Evolutionary conservation across 1,140 invertebrate species (phyloP).

Genomic region (Lepidurus arcticus): DNA sequence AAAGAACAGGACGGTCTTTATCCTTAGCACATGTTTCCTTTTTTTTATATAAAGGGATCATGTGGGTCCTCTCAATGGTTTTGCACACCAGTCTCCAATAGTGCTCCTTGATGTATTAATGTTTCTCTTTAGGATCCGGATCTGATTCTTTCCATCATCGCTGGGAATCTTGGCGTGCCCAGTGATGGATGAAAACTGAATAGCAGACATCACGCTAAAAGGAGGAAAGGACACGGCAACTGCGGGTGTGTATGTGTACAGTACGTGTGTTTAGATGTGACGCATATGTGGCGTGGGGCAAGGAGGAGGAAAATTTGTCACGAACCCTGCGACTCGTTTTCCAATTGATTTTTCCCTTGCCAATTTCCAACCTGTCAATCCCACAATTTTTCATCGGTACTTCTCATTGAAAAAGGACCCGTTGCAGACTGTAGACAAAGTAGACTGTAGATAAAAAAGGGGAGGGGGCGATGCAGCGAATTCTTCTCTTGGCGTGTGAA

Average conservation of each 20-base stretch:
- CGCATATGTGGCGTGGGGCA: background rate
- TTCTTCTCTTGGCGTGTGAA: background rate
- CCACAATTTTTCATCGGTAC: constrained; percentile 11
- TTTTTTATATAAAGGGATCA: background rate
- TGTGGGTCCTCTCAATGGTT: background rate
- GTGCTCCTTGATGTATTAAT: background rate
- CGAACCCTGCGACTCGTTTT: background rate
- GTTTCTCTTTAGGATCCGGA: background rate
- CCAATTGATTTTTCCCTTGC: background rate
- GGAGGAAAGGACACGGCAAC: background rate
- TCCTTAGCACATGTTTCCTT: background rate
- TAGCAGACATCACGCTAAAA: background rate
- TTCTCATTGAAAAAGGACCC: background rate
- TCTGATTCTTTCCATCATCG: background rate
- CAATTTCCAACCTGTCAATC: constrained; percentile 17
- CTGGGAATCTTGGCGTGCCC: background rate
- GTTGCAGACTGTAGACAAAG: background rate
- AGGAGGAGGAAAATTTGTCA: background rate
- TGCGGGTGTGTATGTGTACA: too few relatives aligned
- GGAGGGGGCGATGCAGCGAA: background rate
- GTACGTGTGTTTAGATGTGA: too few relatives aligned
- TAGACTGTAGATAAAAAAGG: background rate
- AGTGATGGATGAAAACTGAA: constrained; percentile 19
- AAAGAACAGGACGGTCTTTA: background rate
- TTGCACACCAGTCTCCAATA: background rate